These are phyloP conservation scores for Taenioides sp. DNA, from an alignment of 2,797 vertebrate species.

Conservation along the genomic window DNA sequence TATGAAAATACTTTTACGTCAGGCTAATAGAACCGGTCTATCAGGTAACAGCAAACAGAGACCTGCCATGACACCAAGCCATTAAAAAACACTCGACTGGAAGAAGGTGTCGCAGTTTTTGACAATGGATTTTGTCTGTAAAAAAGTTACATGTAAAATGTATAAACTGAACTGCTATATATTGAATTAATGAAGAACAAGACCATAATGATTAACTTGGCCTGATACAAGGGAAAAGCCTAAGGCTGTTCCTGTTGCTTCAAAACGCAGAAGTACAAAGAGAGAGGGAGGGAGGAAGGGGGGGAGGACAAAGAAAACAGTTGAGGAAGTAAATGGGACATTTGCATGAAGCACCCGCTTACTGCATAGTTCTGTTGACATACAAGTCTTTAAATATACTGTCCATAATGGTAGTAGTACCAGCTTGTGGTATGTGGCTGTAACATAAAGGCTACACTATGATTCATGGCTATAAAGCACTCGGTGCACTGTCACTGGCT, in stretches of 20 bases:
- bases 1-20: slow-evolving; percentile 17
- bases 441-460: slow-evolving; percentile 17
- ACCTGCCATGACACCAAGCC: background rate
- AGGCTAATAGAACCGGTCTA: slow-evolving; percentile 47
- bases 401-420: background rate
- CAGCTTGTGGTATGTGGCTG: background rate
- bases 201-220: slow-evolving; percentile 11
- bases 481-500: background rate
- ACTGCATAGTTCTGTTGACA: background rate
- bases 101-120: background rate
- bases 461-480: slow-evolving; percentile 23
- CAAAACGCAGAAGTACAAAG: slow-evolving; percentile 32
- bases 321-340: slow-evolving; percentile 19
- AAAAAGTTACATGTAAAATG: background rate
- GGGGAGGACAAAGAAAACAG: slow-evolving; percentile 16
- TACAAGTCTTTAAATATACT: background rate
- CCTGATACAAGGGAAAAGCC: slow-evolving; percentile 44
- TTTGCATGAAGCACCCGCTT: slow-evolving; percentile 34
- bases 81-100: background rate
- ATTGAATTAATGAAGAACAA: background rate
- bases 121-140: background rate
- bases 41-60: slow-evolving; percentile 31
- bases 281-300: background rate
- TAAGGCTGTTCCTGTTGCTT: slow-evolving; percentile 44
- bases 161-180: background rate